Evolutionary conservation across 2,888 invertebrate genomes (phyloP).

Genomic region (Acleris laterana): DNA sequence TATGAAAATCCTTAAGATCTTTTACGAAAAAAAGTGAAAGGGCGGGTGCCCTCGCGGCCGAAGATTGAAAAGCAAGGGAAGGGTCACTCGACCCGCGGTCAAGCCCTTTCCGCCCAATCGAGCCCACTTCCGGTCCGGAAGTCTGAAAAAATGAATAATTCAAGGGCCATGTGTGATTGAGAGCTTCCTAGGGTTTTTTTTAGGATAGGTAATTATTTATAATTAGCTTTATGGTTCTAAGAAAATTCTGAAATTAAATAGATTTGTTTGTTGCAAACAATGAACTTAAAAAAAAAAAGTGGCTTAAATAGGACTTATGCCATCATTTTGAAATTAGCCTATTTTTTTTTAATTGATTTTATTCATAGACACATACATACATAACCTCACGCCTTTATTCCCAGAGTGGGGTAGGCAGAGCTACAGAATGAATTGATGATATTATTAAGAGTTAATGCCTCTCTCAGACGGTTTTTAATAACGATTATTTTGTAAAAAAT

Average conservation of each 20-base stretch:
- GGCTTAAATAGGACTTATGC: too few species aligned
- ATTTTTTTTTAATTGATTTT: too few species aligned
- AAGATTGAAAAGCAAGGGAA: constrained; percentile 66
- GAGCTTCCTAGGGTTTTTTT: constrained; percentile 34
- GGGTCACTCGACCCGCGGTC: constrained; percentile 79
- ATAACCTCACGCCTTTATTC: too few species aligned
- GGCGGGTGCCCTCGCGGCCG: constrained; percentile 46
- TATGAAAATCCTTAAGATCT: not conserved
- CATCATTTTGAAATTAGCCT: too few species aligned
- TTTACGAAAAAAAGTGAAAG: constrained; percentile 42
- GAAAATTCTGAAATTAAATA: not conserved
- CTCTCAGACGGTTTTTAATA: too few species aligned
- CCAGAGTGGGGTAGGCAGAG: too few species aligned
- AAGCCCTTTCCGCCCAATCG: constrained; percentile 78
- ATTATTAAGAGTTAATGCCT: too few species aligned
- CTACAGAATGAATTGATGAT: too few species aligned
- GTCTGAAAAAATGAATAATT: constrained; percentile 48
- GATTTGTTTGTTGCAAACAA: too few species aligned
- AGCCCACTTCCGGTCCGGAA: constrained; percentile 41
- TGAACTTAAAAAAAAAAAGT: too few species aligned
- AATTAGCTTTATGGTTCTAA: constrained; percentile 14
- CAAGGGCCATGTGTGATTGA: constrained; percentile 41
- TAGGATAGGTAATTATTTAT: constrained; percentile 10
- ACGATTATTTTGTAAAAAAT: too few species aligned
- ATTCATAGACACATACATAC: too few species aligned